Base-by-base conservation (phyloP, 2,888 invertebrate species). In the Leptopilina syphax region DNA sequence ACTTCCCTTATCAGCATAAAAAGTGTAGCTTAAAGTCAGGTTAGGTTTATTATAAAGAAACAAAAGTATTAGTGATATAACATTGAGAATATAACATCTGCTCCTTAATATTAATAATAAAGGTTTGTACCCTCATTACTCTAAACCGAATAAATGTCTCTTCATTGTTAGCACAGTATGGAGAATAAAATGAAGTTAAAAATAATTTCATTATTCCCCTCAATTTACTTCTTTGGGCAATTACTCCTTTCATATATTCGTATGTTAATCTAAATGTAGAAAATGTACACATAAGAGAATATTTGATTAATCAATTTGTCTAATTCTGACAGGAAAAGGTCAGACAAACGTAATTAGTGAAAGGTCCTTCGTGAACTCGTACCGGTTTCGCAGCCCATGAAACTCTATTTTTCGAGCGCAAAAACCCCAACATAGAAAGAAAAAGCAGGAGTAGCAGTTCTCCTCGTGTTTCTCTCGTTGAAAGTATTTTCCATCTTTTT, bases 341-440 rank as follows among this genome's bases (percentile, higher is more conserved):
- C 83, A 44, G 82, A 73, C 78, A 84, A 86, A 86, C 79, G 86
- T 85, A 88, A 89, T 89, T 89, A 89, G 83, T 83, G 6, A 76
- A 77, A 76, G 77, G 73, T 79, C 73, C 60, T 67, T 76, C 41
- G 57, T 10, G 68, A 66, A 76, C 10, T 66, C 68, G 76, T 68
- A 34, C 47, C 79, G 78, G 79, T 82, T 84, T 84, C 78, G 80
- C 84, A 84, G 79, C 79, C 81, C 84, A 83, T 83, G 57, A 73
- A 73, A 73, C 73, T 73, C 73, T 57, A 73, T 41, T 83, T 85
- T 86, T 78, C 79, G 77, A 80, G 77, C 79, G 80, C 79, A 79
- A 82, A 77, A 82, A 81, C 78, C 50, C 50, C 50, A 24, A 41
- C 44, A 27, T 80, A 81, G 47, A 57, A 73, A 73, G 57, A 73